These are phyloP conservation scores for Eufriesea mexicana DNA, from an alignment of 1,140 invertebrate genomes.

Conservation along the genomic window DNA sequence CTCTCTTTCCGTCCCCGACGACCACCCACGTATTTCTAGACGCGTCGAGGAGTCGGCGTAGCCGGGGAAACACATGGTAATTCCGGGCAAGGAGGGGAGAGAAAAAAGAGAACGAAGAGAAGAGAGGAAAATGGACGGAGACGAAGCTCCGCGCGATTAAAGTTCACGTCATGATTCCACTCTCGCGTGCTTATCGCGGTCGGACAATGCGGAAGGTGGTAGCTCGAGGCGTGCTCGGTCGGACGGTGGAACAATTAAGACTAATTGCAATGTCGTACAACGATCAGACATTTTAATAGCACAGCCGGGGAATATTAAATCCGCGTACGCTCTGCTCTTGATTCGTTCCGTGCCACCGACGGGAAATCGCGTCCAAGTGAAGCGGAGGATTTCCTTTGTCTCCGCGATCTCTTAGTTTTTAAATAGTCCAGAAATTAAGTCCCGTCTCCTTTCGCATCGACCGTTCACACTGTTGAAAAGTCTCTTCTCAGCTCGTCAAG, in stretches of 20 bases:
- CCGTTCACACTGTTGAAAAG: background rate
- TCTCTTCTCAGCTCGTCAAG: too few relatives aligned
- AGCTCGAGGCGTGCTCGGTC: conserved; percentile 48
- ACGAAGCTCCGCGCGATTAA: conserved; percentile 55
- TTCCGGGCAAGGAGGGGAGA: background rate
- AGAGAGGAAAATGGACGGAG: background rate
- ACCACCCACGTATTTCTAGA: conserved; percentile 32
- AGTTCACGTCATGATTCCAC: conserved; percentile 61
- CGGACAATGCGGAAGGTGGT: conserved; percentile 62
- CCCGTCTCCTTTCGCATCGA: background rate
- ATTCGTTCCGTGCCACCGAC: background rate
- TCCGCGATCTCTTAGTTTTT: background rate
- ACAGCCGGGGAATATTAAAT: conserved; percentile 52
- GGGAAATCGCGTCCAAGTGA: background rate
- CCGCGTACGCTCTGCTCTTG: too few relatives aligned
- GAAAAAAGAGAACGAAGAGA: background rate
- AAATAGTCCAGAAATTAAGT: too few relatives aligned
- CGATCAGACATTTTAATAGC: conserved; percentile 61
- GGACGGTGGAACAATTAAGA: conserved; percentile 63
- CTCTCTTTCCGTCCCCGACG: conserved; percentile 6
- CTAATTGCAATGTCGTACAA: conserved; percentile 65
- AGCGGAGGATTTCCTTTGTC: background rate
- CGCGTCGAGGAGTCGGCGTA: background rate
- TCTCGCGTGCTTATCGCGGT: conserved; percentile 58
- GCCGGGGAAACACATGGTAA: conserved; percentile 56